A percentile compares a stretch with the other conserved stretches of the same genome.
Evolutionary conservation across 2,797 vertebrate genomes (phyloP).

Genomic region (Lerista edwardsae): DNA sequence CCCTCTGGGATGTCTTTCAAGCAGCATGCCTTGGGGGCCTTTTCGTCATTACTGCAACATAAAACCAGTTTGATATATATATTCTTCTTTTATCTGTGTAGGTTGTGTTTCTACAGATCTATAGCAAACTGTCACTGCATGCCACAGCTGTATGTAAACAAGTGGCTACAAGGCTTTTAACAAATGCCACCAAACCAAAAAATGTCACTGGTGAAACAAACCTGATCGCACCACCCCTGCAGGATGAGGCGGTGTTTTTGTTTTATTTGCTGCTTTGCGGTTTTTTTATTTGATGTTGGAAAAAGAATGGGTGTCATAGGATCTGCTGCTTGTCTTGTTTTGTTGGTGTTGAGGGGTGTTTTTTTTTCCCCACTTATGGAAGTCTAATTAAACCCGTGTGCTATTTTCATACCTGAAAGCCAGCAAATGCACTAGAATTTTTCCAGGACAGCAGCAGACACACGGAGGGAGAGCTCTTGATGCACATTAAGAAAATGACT

Average conservation of each 20-base stretch:
- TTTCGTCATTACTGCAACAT: background rate
- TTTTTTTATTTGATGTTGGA: constrained; percentile 14
- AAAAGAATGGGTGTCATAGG: constrained; percentile 21
- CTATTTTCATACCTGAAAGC: constrained; percentile 18
- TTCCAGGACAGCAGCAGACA: constrained; percentile 14
- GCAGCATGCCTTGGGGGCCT: background rate
- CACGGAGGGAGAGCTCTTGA: constrained; percentile 13
- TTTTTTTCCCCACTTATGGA: constrained; percentile 45
- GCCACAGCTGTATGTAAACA: background rate
- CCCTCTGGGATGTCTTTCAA: background rate
- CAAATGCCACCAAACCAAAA: background rate
- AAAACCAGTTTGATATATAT: background rate
- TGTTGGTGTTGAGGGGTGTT: background rate
- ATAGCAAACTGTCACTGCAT: background rate
- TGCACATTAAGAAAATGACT: constrained; percentile 34
- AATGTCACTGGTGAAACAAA: background rate
- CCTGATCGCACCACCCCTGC: background rate
- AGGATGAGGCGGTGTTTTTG: background rate
- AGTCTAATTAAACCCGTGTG: constrained; percentile 42
- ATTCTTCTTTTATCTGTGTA: background rate
- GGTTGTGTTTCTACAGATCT: background rate
- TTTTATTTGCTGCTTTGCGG: constrained; percentile 1
- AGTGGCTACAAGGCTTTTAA: background rate
- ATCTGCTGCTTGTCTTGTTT: no score
- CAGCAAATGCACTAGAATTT: background rate